Evolutionary conservation across 2,888 invertebrate genomes (phyloP), one percentile per base, ranked within the genome.

Genomic region (Meta bourneti): DNA sequence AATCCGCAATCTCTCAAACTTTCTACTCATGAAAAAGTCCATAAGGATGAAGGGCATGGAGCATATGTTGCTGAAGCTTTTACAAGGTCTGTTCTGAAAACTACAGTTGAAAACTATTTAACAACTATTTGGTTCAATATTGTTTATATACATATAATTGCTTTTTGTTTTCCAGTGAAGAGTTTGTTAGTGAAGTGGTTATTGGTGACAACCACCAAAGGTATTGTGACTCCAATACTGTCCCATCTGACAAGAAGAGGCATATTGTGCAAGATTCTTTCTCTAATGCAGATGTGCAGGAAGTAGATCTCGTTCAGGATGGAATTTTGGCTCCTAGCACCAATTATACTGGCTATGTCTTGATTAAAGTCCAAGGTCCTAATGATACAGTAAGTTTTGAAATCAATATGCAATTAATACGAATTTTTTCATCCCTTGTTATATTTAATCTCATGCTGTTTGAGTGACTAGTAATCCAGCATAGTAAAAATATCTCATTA

Each of bases 21-120:
- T 7, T 96, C 96, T 48, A 96, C 97, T 0, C 97, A 97, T 94
- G 96, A 96, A 72, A 96, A 97, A 91, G 97, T 97, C 0, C 97
- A 97, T 94, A 95, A 96, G 11, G 95, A 95, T 0, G 96, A 96
- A n/a, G 96, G 96, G 19, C 94, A 95, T 1, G 97, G 97, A 5
- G 98, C 97, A 1, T 98, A 98, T 94, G 95, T 98, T 80, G 98
- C 98, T 0, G 98, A 98, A 95, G 96, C 97, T 95, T 97, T 98
- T 94, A 96, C 97, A 88, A 97, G 96, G 96, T 96, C 94, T 94
- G 95, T 89, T 70, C 75, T 1, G 13, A 8, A 51, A 48, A 7
- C 7, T 75, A n/a, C 9, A n/a, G 9, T 85, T 7, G 9, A 78
- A 79, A 20, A 13, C 0, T 20, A 54, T 9, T 4, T 34, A 1